phyloP scores from a whole-genome alignment of 2,888 invertebrate genomes.

The Pyralis farinalis region DNA sequence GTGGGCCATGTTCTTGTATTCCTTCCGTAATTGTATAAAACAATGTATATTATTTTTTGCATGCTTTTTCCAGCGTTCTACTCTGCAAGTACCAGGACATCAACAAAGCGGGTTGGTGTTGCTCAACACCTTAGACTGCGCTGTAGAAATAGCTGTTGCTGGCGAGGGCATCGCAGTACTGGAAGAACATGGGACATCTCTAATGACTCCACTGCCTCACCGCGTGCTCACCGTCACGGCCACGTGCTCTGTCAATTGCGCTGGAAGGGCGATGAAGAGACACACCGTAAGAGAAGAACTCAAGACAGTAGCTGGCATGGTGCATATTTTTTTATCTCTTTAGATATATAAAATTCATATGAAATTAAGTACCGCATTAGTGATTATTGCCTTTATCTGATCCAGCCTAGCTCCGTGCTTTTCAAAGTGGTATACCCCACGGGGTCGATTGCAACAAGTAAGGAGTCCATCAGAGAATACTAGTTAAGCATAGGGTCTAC shows the following conservation, averaged over 20 bases:
- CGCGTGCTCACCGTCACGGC: slow-evolving; percentile 34
- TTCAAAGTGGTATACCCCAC: too few species aligned
- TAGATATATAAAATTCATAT: too few species aligned
- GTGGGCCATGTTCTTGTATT: too few species aligned
- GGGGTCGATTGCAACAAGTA: too few species aligned
- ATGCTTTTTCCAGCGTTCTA: slow-evolving; percentile 64
- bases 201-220: slow-evolving; percentile 59
- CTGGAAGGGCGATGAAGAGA: slow-evolving; percentile 53
- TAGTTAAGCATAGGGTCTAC: too few species aligned
- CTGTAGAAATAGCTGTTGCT: slow-evolving; percentile 55
- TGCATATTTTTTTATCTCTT: slow-evolving; percentile 19
- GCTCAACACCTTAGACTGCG: slow-evolving; percentile 83
- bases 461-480: too few species aligned
- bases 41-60: not conserved
- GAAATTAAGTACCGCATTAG: too few species aligned
- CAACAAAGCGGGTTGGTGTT: slow-evolving; percentile 79
- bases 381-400: too few species aligned
- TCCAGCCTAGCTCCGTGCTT: too few species aligned
- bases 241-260: slow-evolving; percentile 45
- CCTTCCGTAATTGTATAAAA: too few species aligned
- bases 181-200: slow-evolving; percentile 56
- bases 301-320: slow-evolving; percentile 54
- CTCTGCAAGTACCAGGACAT: slow-evolving; percentile 58
- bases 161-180: slow-evolving; percentile 52
- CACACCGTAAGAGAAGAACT: slow-evolving; percentile 34